Base-by-base conservation (phyloP, 1,140 invertebrate genomes). In the Drosophila lacertosa region DNA sequence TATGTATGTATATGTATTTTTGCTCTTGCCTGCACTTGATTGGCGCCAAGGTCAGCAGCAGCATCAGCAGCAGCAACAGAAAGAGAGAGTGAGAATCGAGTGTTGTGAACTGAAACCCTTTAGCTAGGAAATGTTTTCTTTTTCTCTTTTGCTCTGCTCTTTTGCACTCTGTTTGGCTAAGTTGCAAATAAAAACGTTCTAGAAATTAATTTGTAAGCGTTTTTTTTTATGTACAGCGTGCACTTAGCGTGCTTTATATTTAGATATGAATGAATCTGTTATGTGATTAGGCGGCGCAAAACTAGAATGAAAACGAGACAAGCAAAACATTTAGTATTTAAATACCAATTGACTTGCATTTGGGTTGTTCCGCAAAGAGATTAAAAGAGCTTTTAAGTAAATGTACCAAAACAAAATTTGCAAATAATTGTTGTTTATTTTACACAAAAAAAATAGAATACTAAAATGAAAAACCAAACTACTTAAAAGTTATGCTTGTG, bases 401-500 rank as follows among this genome's bases (percentile, higher is more conserved):
- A 71, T 26, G 18, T 20, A 50, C 18, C 45, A 66, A 58, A 6
- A 40, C 45, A 45, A 58, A 55, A 29, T 29, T 84, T 84, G 81
- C 81, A 86, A 77, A 71, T 77, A 74, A 71, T 68, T 77, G 45
- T 66, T 72, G 57, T 86, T 84, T 84, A 84, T 84, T 84, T 81
- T 73, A 84, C 81, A 84, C 76, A 82, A 74, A 37, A 67, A 45
- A 44, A 55, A 75, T 76, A 69, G 55, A 86, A 88, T 86, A 81
- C 77, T 84, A 86, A 86, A 86, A 67, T 77, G 65, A 84, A 86
- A 76, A 84, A 77, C 81, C 68, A 84, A 84, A 88, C 81, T 84
- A 84, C 81, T 84, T 84, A 84, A 77, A 54, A 77, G 55, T 67
- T 53, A 84, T 64, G 79, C 48, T 53, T 80, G 67, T 68, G 65